Evolutionary conservation across 2,797 vertebrate species (phyloP).

Genomic region (Hylomyscus alleni): DNA sequence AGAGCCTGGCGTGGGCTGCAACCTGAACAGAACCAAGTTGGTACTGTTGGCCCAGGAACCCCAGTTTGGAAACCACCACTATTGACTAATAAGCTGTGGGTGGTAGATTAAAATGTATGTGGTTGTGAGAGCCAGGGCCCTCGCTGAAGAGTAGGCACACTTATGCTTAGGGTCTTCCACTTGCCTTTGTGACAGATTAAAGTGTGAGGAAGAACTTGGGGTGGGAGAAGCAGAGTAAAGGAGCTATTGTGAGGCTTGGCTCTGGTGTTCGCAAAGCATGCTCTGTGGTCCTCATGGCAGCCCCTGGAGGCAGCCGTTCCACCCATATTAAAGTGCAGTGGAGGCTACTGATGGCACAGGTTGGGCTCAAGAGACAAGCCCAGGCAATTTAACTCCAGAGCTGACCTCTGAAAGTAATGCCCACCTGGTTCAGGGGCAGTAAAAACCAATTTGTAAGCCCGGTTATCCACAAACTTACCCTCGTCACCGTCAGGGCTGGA

Average conservation of each 20-base stretch:
- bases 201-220: not conserved
- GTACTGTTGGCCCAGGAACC: not conserved
- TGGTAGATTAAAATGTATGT: not conserved
- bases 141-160: not conserved
- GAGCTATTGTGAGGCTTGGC: not conserved
- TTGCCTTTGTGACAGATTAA: not conserved
- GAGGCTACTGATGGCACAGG: not conserved
- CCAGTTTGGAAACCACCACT: not conserved
- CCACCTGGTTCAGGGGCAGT: accelerated
- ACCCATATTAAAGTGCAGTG: not conserved
- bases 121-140: not conserved
- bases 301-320: not conserved
- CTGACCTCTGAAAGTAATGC: not conserved
- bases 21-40: not conserved
- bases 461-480: not conserved
- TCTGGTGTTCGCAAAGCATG: not conserved
- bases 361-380: not conserved
- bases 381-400: not conserved
- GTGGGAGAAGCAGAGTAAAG: not conserved
- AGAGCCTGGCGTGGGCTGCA: not conserved
- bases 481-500: accelerated
- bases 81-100: not conserved
- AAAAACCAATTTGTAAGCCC: not conserved
- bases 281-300: not conserved
- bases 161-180: not conserved